A percentile compares a stretch with the other conserved stretches of the same genome.
phyloP scores from a whole-genome alignment of 30 jellyfish, hydroid and myxozoan species.

The Mastigias papua region DNA sequence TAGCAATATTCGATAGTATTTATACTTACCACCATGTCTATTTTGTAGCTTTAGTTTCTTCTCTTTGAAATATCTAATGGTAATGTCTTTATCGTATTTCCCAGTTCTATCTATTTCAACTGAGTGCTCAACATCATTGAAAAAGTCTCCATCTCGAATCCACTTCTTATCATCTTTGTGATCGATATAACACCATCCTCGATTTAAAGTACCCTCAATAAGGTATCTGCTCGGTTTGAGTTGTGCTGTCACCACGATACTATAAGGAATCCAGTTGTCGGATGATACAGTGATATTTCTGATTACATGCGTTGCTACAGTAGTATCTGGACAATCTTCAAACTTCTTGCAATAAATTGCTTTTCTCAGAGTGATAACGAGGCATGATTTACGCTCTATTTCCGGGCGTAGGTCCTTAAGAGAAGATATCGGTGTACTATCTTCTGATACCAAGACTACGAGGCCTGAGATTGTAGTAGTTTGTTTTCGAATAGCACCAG shows the following conservation, averaged over 20 bases:
- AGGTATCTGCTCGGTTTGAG: constrained; percentile 44
- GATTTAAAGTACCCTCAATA: constrained; percentile 43
- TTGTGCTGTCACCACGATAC: not conserved
- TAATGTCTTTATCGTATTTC: not conserved
- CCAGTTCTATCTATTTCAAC: constrained; percentile 13
- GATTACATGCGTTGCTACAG: constrained; percentile 17
- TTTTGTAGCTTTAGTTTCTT: not conserved
- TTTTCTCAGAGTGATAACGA: constrained; percentile 19
- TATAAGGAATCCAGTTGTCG: constrained; percentile 13
- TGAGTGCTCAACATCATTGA: constrained; percentile 54
- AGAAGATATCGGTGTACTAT: not conserved
- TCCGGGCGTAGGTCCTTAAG: not conserved
- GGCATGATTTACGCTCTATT: not conserved
- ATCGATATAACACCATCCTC: constrained; percentile 63
- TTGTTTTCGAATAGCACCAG: not conserved
- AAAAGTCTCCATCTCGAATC: constrained; percentile 63
- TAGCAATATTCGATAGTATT: not conserved
- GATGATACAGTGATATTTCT: not conserved
- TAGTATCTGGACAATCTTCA: constrained; percentile 24
- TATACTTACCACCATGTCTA: not conserved
- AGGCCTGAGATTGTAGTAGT: not conserved
- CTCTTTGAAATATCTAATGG: not conserved
- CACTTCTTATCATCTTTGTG: constrained; percentile 21
- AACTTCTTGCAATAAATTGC: constrained; percentile 42
- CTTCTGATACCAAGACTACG: not conserved